Percentiles rank a stretch among this genome's conserved stretches.
These are phyloP conservation scores for Phenacoccus solenopsis DNA, from an alignment of 1,140 invertebrate genomes.

Conservation along the genomic window DNA sequence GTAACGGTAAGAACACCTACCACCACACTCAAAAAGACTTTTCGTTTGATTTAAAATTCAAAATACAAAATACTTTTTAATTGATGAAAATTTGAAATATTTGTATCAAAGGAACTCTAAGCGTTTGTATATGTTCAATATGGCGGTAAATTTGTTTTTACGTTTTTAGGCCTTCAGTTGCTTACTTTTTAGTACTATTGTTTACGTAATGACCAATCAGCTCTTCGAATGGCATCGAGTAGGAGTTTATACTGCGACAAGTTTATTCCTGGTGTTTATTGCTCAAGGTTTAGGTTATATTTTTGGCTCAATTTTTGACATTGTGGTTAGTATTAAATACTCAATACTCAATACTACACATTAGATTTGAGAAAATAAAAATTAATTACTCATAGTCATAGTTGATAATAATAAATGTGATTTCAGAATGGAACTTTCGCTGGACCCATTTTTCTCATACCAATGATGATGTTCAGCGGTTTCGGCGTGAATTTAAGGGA, in stretches of 20 bases:
- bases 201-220: constrained; percentile 78
- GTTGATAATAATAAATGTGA: constrained; percentile 10
- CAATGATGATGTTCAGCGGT: constrained; percentile 78
- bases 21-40: background rate
- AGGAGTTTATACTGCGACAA: constrained; percentile 66
- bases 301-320: constrained; percentile 70
- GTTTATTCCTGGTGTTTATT: constrained; percentile 67
- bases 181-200: constrained; percentile 61
- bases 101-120: no score
- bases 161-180: constrained; percentile 54
- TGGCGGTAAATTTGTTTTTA: no score
- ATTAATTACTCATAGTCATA: no score
- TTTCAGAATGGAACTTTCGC: constrained; percentile 66
- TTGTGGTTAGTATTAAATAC: constrained; percentile 53
- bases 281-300: constrained; percentile 79
- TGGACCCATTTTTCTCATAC: constrained; percentile 60
- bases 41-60: background rate
- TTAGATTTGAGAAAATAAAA: no score
- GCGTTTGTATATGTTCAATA: no score
- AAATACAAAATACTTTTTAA: no score
- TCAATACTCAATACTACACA: constrained; percentile 27
- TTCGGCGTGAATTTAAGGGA: constrained; percentile 64
- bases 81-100: no score
- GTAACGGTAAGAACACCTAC: constrained; percentile 45
- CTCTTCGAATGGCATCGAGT: constrained; percentile 63